Evolutionary conservation across 2,113 vertebrate genomes (phyloP).

Genomic region (Cygnus buccinator): DNA sequence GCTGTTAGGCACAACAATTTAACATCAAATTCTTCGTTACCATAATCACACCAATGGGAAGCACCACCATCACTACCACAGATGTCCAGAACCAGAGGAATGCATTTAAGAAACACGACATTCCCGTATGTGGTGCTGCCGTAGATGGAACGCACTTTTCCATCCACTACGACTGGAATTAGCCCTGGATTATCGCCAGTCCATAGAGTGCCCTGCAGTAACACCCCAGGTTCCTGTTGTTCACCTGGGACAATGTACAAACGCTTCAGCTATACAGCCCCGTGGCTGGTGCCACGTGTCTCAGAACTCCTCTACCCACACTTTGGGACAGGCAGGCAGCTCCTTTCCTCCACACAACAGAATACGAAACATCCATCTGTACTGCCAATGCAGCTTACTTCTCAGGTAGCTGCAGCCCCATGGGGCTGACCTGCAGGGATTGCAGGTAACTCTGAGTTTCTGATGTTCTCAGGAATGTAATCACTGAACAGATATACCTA

Average conservation of each 20-base stretch:
- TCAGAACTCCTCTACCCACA: not conserved
- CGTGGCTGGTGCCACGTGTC: not conserved
- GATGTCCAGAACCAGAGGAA: not conserved
- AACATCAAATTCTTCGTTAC: not conserved
- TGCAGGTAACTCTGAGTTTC: not conserved
- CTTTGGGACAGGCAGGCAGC: not conserved
- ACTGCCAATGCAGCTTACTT: accelerated
- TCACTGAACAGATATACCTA: not conserved
- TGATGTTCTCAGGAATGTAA: not conserved
- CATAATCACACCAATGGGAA: not conserved
- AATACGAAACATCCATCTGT: not conserved
- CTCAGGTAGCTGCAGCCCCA: not conserved
- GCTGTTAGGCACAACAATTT: not conserved
- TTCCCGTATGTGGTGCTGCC: not conserved
- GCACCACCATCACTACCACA: not conserved
- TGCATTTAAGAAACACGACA: not conserved
- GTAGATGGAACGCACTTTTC: not conserved
- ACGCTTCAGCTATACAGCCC: not conserved
- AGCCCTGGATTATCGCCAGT: not conserved
- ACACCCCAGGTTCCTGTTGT: not conserved
- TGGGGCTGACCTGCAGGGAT: not conserved
- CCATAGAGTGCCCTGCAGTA: not conserved
- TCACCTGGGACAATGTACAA: accelerated
- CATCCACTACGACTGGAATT: not conserved
- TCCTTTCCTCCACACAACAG: not conserved